A percentile compares a stretch with the other conserved stretches of the same genome.
phyloP scores from a whole-genome alignment of 2,113 vertebrate genomes.

The Eonycteris spelaea region DNA sequence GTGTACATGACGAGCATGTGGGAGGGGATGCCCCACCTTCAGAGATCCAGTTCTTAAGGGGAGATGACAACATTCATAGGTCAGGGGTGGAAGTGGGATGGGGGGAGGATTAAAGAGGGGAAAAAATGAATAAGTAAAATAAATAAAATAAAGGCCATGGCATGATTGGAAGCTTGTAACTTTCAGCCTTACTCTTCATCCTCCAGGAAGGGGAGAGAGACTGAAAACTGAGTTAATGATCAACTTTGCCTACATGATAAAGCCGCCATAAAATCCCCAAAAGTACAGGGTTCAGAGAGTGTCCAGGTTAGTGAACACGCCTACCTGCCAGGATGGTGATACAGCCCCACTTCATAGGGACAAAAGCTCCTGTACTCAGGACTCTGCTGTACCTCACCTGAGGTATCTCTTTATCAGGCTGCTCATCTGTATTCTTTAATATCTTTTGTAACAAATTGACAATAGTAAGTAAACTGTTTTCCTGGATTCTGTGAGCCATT shows the following conservation, averaged over 20 bases:
- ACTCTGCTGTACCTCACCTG: neutral
- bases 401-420: neutral
- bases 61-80: too few relatives aligned
- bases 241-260: neutral
- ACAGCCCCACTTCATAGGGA: neutral
- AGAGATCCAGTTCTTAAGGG: too few relatives aligned
- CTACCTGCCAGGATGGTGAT: neutral
- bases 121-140: too few relatives aligned
- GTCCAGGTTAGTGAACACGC: neutral
- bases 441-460: neutral
- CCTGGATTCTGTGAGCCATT: neutral
- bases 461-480: neutral
- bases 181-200: neutral
- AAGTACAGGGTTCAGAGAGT: neutral
- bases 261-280: neutral
- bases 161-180: neutral
- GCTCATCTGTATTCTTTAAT: neutral
- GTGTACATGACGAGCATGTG: too few relatives aligned
- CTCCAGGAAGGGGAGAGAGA: neutral
- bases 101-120: too few relatives aligned
- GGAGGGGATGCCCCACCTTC: too few relatives aligned
- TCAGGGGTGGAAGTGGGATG: too few relatives aligned
- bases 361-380: neutral
- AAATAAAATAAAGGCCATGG: neutral
- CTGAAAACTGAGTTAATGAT: neutral